Evolutionary conservation across 1,140 invertebrate species (phyloP).

Genomic region (Hypsibius dujardini): DNA sequence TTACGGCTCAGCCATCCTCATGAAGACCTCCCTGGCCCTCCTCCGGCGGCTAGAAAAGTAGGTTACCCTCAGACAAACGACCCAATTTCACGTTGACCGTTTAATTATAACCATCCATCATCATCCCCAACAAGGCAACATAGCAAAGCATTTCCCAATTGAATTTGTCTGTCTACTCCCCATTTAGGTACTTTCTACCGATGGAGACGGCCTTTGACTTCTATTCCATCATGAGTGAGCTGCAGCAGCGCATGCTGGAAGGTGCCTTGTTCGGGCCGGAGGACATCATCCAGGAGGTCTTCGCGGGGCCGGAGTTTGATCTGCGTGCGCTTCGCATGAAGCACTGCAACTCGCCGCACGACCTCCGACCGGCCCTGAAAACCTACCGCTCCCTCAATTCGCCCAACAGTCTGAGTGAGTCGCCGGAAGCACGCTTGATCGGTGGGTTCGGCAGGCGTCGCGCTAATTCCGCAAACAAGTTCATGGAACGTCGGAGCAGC

Average conservation of each 20-base stretch:
- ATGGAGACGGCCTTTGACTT: conserved; percentile 5
- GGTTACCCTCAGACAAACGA: conserved; percentile 29
- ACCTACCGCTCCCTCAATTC: too few species aligned
- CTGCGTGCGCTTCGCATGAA: not conserved
- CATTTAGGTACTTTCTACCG: not conserved
- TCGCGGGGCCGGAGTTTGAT: not conserved
- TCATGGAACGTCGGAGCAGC: too few species aligned
- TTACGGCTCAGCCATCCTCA: conserved; percentile 78
- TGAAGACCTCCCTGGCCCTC: conserved; percentile 74
- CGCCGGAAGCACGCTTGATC: too few species aligned
- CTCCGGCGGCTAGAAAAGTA: conserved; percentile 79
- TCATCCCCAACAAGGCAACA: too few species aligned
- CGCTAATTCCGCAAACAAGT: too few species aligned
- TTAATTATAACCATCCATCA: not conserved
- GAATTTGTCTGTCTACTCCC: too few species aligned
- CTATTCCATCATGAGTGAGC: not conserved
- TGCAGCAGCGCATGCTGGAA: not conserved
- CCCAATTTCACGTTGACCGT: not conserved
- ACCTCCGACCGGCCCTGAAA: not conserved
- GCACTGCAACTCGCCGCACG: not conserved
- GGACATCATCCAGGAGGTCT: conserved; percentile 3
- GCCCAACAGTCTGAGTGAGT: too few species aligned
- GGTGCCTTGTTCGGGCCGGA: not conserved
- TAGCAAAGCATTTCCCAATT: too few species aligned
- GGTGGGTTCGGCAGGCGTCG: too few species aligned